Percentiles rank a stretch among this genome's conserved stretches.
phyloP scores from a whole-genome alignment of 2,797 vertebrate species.

The Telmatherina bonti region DNA sequence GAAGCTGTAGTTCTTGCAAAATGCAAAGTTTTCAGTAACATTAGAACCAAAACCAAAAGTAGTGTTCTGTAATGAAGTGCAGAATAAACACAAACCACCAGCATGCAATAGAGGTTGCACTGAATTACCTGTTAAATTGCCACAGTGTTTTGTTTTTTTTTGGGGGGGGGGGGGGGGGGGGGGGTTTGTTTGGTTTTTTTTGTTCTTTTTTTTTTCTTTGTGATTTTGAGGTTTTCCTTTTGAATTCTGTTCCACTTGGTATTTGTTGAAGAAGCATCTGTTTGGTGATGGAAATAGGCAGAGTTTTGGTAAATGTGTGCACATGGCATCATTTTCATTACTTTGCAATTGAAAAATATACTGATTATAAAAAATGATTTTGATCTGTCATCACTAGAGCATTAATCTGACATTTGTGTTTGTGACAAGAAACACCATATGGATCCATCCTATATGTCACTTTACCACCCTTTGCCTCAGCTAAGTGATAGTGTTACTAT shows the following conservation, averaged over 20 bases:
- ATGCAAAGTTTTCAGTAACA: no score
- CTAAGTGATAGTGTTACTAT: slow-evolving; percentile 75
- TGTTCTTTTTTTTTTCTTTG: no score
- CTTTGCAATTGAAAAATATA: background rate
- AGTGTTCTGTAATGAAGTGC: no score
- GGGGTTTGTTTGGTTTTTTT: no score
- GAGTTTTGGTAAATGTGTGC: background rate
- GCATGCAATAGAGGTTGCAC: background rate
- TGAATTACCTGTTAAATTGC: background rate
- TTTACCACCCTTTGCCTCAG: slow-evolving; percentile 37
- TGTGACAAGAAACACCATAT: slow-evolving; percentile 3
- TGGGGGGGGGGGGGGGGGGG: no score
- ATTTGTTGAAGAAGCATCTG: background rate
- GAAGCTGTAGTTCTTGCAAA: no score
- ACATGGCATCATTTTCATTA: background rate
- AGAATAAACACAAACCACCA: background rate
- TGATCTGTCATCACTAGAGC: background rate
- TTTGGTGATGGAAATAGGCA: background rate
- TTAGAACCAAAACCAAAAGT: no score
- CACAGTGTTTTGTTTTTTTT: no score
- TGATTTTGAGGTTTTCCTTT: background rate
- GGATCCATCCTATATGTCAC: slow-evolving; percentile 19
- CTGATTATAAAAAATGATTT: background rate
- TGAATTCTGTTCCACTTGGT: background rate
- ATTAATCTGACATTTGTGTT: slow-evolving; percentile 11